These are phyloP conservation scores for Andrena hattorfiana DNA, from an alignment of 2,888 invertebrate species.

Conservation along the genomic window DNA sequence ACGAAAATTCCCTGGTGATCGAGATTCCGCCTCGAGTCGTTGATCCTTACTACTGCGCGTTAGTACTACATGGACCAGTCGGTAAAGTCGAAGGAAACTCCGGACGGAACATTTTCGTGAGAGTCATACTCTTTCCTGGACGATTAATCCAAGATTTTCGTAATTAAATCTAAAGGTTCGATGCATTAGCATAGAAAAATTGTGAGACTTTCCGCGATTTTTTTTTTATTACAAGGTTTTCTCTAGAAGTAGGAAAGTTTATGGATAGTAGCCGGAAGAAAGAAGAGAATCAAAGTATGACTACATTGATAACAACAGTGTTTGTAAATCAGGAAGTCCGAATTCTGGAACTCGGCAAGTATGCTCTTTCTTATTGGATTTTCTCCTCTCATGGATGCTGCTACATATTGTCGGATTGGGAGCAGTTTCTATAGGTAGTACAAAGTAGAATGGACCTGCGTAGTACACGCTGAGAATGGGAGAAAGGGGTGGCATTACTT, in stretches of 20 bases:
- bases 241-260: no score
- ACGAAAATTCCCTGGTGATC: constrained; percentile 5
- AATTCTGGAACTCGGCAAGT: background rate
- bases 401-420: constrained; percentile 5
- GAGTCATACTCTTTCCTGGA: no score
- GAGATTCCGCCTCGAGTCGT: constrained; percentile 27
- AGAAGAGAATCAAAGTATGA: background rate
- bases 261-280: background rate
- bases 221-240: no score
- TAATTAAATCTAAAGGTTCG: no score
- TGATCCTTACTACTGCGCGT: constrained; percentile 16
- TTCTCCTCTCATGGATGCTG: background rate
- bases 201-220: background rate
- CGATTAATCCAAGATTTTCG: no score
- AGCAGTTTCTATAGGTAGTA: constrained; percentile 3
- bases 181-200: no score
- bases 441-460: background rate
- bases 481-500: background rate
- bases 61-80: background rate
- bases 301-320: background rate
- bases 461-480: background rate
- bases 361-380: constrained; percentile 2
- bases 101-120: no score
- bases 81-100: constrained; percentile 1
- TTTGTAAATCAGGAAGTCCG: background rate